A percentile compares a stretch with the other conserved stretches of the same genome.
Evolutionary conservation across 2,113 vertebrate species (phyloP).

Genomic region (Butorides virescens): DNA sequence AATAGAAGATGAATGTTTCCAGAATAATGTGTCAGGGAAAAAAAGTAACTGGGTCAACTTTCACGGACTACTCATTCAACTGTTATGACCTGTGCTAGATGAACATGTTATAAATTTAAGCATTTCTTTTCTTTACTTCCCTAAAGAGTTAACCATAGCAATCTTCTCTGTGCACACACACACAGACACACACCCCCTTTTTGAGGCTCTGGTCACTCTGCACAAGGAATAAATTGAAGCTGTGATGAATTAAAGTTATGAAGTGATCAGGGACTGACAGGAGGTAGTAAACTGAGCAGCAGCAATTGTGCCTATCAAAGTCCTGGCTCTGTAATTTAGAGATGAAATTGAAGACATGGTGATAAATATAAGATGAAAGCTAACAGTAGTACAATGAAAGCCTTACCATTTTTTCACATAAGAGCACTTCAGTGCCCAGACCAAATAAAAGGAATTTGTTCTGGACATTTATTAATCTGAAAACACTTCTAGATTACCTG

Average conservation of each 20-base stretch:
- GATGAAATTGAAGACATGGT: conserved; percentile 24
- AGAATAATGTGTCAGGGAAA: not conserved
- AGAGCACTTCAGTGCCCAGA: not conserved
- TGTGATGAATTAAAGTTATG: conserved; percentile 29
- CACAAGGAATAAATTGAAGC: conserved; percentile 41
- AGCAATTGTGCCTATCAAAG: not conserved
- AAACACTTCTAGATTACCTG: not conserved
- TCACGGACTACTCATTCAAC: not conserved
- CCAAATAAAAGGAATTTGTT: not conserved
- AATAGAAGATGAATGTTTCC: not conserved
- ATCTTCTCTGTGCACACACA: not conserved
- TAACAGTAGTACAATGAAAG: conserved; percentile 6
- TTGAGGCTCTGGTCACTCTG: not conserved
- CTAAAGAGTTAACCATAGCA: not conserved
- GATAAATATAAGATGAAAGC: conserved; percentile 54
- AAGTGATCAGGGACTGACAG: conserved; percentile 14
- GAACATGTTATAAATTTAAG: not conserved
- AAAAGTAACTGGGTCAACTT: not conserved
- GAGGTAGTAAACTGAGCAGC: conserved; percentile 4
- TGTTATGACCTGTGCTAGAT: not conserved
- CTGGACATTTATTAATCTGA: not conserved
- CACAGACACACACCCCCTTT: not conserved
- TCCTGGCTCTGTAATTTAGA: conserved; percentile 42
- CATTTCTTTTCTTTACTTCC: not conserved
- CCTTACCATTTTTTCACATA: not conserved